Base-by-base conservation (phyloP, 2,888 invertebrate species). In the Mythimna pallens region DNA sequence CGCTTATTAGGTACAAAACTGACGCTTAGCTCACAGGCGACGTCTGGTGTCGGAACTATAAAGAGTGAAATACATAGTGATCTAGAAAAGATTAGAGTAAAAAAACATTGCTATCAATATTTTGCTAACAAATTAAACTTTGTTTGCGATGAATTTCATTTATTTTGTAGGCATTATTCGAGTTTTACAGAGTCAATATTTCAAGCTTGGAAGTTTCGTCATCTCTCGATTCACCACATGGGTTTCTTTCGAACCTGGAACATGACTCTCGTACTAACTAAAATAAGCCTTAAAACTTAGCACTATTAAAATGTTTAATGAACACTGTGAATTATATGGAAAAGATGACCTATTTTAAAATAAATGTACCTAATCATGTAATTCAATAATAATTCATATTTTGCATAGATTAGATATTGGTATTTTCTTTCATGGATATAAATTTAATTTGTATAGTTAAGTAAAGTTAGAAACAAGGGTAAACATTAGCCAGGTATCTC, bases 1-100 rank as follows among this genome's bases (percentile, higher is more conserved):
- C 78, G 63, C 78, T 79, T 85, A 85, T 75, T 75, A 87, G 75
- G 76, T 82, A 85, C 74, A 81, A 84, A 86, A 78, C 70, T 67
- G 76, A 76, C 72, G 70, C 36, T 43, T 72, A 58, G 54, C 43
- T 58, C n/a, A 66, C 34, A 52, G 62, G 61, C 64, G 69, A 70
- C 69, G 71, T 64, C 70, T 75, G n/a, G 71, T 75, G 64, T 61
- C 64, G 34, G 34, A 54, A 43, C 22, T 70, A 65, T 55, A 40
- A 55, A 80, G 63, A 64, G 47, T 75, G 22, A 67, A 67, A 50
- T 67, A 64, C 40, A 30, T 50, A 34, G 50, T 36, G 14, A 25
- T 57, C 3, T 58, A 61, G 34, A 75, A 64, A 70, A 70, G 9
- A 69, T 50, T 14, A 22, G 3, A 76, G 47, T 54, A 54, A 40